Conservation (phyloP, 1,140 invertebrate species). For the Mycetomoellerius zeteki region DNA sequence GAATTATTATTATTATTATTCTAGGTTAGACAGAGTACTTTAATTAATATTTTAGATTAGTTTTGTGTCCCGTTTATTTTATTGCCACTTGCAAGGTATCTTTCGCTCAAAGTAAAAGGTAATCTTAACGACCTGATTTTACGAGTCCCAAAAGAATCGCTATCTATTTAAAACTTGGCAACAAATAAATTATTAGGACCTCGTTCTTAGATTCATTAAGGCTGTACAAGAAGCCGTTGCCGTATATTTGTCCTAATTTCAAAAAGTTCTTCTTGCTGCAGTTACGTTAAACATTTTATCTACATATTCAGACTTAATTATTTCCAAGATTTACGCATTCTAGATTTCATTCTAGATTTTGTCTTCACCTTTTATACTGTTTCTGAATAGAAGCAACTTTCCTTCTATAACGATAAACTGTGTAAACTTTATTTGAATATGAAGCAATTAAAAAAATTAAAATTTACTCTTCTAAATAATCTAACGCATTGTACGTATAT, state of each 20-base stretch:
- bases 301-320: not conserved
- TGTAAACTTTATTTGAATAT: not conserved
- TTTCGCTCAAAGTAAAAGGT: conserved; percentile 19
- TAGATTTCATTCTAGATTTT: not conserved
- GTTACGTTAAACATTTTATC: not conserved
- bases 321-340: not conserved
- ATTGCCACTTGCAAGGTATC: conserved; percentile 49
- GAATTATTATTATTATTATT: not conserved
- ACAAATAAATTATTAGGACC: conserved; percentile 49
- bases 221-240: conserved; percentile 5
- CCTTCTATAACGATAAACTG: not conserved
- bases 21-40: not conserved
- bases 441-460: not conserved
- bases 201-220: conserved; percentile 51
- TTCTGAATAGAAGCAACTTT: not conserved
- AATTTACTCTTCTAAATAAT: not conserved
- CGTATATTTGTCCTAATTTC: not conserved
- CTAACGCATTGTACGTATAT: not conserved
- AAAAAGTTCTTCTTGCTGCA: not conserved
- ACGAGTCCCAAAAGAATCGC: not conserved
- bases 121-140: conserved; percentile 57
- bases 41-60: conserved; percentile 37
- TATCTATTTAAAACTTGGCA: conserved; percentile 54
- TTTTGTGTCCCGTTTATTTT: conserved; percentile 47
- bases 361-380: not conserved